phyloP scores from a whole-genome alignment of 2,888 invertebrate genomes.

The Buathra laborator region DNA sequence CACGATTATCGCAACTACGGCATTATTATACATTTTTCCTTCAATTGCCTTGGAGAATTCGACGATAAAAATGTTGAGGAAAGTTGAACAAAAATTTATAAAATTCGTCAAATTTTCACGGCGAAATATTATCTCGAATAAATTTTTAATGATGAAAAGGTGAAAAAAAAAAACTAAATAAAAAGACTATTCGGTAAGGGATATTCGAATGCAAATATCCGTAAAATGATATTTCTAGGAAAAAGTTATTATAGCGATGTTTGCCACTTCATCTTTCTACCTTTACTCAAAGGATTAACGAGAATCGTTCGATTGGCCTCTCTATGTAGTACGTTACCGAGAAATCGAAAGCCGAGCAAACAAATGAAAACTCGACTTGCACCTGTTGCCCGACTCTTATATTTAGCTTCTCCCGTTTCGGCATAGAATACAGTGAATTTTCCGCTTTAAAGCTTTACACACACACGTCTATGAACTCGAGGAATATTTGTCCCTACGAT shows the following conservation, averaged over 20 bases:
- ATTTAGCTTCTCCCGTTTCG: conserved; percentile 18
- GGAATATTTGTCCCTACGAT: neutral
- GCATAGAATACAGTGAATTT: conserved; percentile 16
- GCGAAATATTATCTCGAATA: no score
- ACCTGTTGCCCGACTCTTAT: conserved; percentile 51
- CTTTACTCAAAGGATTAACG: neutral
- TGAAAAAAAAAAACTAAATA: no score
- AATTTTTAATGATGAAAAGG: no score
- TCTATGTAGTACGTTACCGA: neutral
- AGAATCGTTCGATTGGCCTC: neutral
- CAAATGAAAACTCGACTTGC: conserved; percentile 29
- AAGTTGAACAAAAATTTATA: no score
- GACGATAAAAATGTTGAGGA: no score
- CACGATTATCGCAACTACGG: no score
- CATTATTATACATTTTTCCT: no score
- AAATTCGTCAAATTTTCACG: no score
- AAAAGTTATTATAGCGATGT: neutral
- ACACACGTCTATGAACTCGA: neutral
- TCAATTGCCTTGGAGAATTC: no score
- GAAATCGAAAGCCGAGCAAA: conserved; percentile 32
- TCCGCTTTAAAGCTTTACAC: neutral
- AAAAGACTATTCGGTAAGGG: neutral
- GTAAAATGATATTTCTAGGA: neutral
- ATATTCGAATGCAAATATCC: neutral
- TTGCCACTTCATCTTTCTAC: neutral